Evolutionary conservation across 2,113 vertebrate genomes (phyloP), one percentile per base, ranked within the genome.

Genomic region (Noturus placidus): DNA sequence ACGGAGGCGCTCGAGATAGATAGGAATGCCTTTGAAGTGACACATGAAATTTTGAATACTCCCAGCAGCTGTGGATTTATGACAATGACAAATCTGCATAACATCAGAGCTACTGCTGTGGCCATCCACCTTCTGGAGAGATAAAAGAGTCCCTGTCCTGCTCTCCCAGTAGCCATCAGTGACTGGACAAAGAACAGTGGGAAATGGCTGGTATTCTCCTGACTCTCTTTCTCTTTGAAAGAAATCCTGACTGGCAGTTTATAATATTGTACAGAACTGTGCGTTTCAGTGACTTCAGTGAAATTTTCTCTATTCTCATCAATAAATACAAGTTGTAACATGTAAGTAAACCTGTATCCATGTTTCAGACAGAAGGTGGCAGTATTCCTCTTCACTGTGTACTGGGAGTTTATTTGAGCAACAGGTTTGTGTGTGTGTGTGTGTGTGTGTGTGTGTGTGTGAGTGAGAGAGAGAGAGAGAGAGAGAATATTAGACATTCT

Each of bases 11-110:
- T 61, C 85, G 90, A 94, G 92, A 92, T 79, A 90, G 92, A 89
- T 20, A 92, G 92, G 93, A 96, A 96, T 92, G 93, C 5, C 93
- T 96, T 95, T 96, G 93, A 95, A 95, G 92, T 95, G 90, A 94
- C 93, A 93, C 94, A 95, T 94, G 95, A 93, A 93, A 92, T 95
- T 46, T 83, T 92, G 92, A 95, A 94, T 52, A 89, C 72, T 59
- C 54, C 86, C 88, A 95, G 93, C 92, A 96, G 94, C 93, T 95
- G 95, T 91, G 94, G 93, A 95, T 95, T 96, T 95, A 96, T 89
- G 92, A 95, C 94, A 90, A 94, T 93, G 93, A 93, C 93, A 94
- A 96, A 96, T 96, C 90, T 93, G 91, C 92, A 95, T 92, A 94
- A 93, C 95, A 95, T 95, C 91, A 93, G 91, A 86, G 87, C 70